A percentile compares a stretch with the other conserved stretches of the same genome.
Conservation (phyloP, 2,888 invertebrate species). For the Stramonita haemastoma region DNA sequence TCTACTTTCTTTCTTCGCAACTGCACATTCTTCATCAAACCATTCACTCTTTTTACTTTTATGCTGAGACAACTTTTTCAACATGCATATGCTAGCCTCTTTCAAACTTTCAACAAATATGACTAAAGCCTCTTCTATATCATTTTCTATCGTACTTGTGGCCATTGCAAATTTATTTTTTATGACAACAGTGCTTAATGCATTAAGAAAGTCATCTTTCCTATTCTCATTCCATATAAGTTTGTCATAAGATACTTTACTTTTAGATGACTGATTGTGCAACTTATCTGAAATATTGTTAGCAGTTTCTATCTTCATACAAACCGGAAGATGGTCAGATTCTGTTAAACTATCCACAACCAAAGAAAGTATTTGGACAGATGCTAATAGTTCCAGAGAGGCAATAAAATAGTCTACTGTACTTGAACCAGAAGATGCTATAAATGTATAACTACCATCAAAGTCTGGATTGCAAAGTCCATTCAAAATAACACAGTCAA, state of each 20-base stretch:
- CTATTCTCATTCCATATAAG: neutral
- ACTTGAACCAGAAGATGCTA: neutral
- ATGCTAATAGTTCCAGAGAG: neutral
- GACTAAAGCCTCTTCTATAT: neutral
- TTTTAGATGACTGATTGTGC: neutral
- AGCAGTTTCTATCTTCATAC: neutral
- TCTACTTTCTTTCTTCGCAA: neutral
- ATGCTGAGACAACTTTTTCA: neutral
- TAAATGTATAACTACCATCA: neutral
- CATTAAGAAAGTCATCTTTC: neutral
- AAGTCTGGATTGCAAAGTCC: neutral
- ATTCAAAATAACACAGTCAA: neutral
- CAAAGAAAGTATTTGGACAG: neutral
- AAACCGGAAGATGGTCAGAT: neutral
- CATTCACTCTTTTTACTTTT: neutral
- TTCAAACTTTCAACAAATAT: neutral
- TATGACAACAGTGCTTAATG: neutral
- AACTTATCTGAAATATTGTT: neutral
- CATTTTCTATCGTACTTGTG: neutral
- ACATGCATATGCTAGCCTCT: neutral
- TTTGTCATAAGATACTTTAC: neutral
- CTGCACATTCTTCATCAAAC: neutral
- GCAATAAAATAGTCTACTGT: neutral
- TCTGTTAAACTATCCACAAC: neutral
- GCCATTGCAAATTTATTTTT: neutral